Evolutionary conservation across 2,888 invertebrate genomes (phyloP).

Genomic region (Deilephila elpenor): DNA sequence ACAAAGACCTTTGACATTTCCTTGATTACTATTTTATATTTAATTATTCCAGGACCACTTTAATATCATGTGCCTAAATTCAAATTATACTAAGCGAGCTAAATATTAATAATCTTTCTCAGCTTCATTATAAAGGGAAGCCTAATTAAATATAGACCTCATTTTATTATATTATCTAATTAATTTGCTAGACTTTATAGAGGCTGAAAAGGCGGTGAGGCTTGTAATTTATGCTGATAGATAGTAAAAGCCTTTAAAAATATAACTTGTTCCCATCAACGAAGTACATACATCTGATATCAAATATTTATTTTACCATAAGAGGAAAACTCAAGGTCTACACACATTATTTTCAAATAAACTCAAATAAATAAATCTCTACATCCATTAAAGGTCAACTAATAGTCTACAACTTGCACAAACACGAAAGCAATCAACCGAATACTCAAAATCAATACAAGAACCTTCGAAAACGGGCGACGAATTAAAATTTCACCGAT

Average conservation of each 20-base stretch:
- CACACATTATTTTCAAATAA: too few relatives aligned
- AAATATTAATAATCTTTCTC: slow-evolving; percentile 10
- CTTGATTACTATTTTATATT: background rate
- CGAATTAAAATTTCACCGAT: slow-evolving; percentile 34
- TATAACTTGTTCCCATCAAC: too few relatives aligned
- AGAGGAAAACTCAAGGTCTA: too few relatives aligned
- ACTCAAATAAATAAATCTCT: background rate
- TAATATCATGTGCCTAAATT: background rate
- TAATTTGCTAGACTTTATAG: background rate
- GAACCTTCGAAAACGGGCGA: slow-evolving; percentile 23
- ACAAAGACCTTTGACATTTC: slow-evolving; percentile 1
- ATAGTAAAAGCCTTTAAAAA: too few relatives aligned
- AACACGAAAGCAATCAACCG: slow-evolving; percentile 11
- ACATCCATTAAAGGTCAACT: background rate
- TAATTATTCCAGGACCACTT: background rate
- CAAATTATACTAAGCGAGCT: background rate
- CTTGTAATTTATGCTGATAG: background rate
- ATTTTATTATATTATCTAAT: background rate
- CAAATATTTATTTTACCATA: too few relatives aligned
- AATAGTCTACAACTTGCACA: background rate
- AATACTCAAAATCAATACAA: slow-evolving; percentile 18
- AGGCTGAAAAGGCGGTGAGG: background rate
- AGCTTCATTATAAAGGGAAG: background rate
- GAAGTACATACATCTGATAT: too few relatives aligned
- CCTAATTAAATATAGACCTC: background rate